A percentile compares a stretch with the other conserved stretches of the same genome.
These are phyloP conservation scores for Clarias platycephalus DNA, from an alignment of 2,797 vertebrate species.

Conservation along the genomic window DNA sequence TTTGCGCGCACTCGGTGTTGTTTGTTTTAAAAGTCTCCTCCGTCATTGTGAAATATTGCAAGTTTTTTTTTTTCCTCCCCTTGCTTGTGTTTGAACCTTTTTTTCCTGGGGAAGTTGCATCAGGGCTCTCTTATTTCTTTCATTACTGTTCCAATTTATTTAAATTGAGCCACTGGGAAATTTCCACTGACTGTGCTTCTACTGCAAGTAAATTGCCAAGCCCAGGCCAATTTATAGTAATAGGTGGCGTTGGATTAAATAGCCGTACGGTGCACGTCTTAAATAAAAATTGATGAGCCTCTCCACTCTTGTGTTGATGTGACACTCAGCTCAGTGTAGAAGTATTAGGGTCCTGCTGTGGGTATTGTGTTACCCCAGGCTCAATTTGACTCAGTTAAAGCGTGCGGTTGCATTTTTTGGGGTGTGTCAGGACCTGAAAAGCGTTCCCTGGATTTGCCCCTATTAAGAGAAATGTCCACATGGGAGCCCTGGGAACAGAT, in stretches of 20 bases:
- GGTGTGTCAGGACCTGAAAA: constrained; percentile 46
- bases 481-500: constrained; percentile 57
- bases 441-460: constrained; percentile 54
- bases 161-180: constrained; percentile 69
- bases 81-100: neutral
- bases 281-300: constrained; percentile 71
- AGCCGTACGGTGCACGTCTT: constrained; percentile 52
- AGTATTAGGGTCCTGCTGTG: constrained; percentile 62
- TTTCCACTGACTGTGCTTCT: constrained; percentile 58
- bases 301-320: constrained; percentile 53
- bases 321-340: constrained; percentile 46
- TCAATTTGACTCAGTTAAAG: constrained; percentile 60
- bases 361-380: constrained; percentile 66
- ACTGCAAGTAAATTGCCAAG: constrained; percentile 54
- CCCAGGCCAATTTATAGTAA: constrained; percentile 65
- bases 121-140: constrained; percentile 49
- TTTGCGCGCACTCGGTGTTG: constrained; percentile 76
- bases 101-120: constrained; percentile 28
- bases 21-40: constrained; percentile 69
- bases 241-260: constrained; percentile 67
- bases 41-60: constrained; percentile 55
- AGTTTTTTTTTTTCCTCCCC: constrained; percentile 40
- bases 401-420: constrained; percentile 62
- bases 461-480: constrained; percentile 60
- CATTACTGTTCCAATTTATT: constrained; percentile 56